Evolutionary conservation across 35 echinoderm and acorn worm genomes (phyloP), one percentile per base, ranked within the genome.

Genomic region (Apostichopus parvimensis): DNA sequence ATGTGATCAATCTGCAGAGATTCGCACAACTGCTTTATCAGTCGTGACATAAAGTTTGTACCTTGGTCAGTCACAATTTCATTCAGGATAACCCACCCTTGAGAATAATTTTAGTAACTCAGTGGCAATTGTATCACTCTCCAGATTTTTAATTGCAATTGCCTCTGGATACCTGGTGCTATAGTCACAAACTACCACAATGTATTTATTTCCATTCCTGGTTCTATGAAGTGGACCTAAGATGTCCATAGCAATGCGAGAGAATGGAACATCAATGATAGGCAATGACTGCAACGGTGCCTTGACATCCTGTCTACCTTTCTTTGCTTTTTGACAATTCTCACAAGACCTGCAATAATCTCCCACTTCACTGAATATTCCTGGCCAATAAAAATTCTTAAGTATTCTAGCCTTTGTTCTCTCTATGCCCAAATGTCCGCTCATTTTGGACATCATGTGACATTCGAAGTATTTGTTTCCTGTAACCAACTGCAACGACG

Each of bases 31-130:
- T 75, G 21, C 59, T 53, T 90, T 22, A 90, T 54, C 7, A 75
- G 45, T 76, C 70, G 64, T 10, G 87, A 90, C 23, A 71, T 75
- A 54, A 77, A 76, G 45, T 90, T 90, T 73, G 87, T 75, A 5
- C 88, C 88, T 91, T 91, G 88, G 78, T 91, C 71, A 53, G 71
- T 77, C 72, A 77, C 77, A 77, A 91, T 9, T 78, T 91, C 88
- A 21, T 12, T 53, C 6, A 73, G 88, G 25, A 91, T 76, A 25
- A 15, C 72, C 88, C 26, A 77, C 70, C 72, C 28, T 34, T 53
- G 8, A 54, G 57, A 91, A 91, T 56, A 78, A 54, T 55, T 91
- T 58, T 26, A 91, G 53, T 55, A 91, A 78, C 5, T 77, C 71
- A 91, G 73, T n/a, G 57, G 72, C 54, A 54, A 79, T 56, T 4